phyloP scores from a whole-genome alignment of 1,140 invertebrate genomes.

The Battus philenor region DNA sequence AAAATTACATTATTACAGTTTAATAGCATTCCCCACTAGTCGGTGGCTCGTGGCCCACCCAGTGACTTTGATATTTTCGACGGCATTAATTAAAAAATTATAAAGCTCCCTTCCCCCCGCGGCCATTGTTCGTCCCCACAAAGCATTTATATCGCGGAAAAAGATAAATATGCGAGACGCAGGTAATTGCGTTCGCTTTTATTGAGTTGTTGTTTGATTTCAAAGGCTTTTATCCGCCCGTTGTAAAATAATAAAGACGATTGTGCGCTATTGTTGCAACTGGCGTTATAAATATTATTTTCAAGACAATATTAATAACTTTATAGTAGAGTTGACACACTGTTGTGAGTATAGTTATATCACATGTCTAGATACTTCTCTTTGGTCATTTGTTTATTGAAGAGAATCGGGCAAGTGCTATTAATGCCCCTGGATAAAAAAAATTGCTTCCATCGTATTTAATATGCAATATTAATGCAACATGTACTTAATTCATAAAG shows the following conservation, averaged over 20 bases:
- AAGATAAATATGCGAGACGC: slow-evolving; percentile 68
- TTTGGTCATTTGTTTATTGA: too few species aligned
- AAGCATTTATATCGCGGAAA: slow-evolving; percentile 64
- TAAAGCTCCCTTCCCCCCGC: slow-evolving; percentile 52
- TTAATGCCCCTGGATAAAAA: too few species aligned
- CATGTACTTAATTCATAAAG: too few species aligned
- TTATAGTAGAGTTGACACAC: too few species aligned
- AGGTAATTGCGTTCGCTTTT: slow-evolving; percentile 64
- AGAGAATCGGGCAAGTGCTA: too few species aligned
- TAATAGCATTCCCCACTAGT: slow-evolving; percentile 61
- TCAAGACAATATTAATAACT: too few species aligned
- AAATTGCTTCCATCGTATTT: too few species aligned
- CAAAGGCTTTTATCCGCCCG: slow-evolving; percentile 50
- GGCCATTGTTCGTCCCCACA: slow-evolving; percentile 58
- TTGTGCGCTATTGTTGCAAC: background rate
- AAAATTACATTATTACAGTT: slow-evolving; percentile 45
- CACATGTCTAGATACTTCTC: too few species aligned
- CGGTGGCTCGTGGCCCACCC: slow-evolving; percentile 36
- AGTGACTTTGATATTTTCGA: slow-evolving; percentile 72
- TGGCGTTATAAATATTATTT: too few species aligned
- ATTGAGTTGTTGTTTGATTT: slow-evolving; percentile 69
- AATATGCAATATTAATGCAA: too few species aligned
- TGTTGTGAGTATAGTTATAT: too few species aligned
- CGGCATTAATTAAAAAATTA: slow-evolving; percentile 73
- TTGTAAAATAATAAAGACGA: slow-evolving; percentile 10